Conservation (phyloP, 2,113 vertebrate species). For the Menura novaehollandiae region DNA sequence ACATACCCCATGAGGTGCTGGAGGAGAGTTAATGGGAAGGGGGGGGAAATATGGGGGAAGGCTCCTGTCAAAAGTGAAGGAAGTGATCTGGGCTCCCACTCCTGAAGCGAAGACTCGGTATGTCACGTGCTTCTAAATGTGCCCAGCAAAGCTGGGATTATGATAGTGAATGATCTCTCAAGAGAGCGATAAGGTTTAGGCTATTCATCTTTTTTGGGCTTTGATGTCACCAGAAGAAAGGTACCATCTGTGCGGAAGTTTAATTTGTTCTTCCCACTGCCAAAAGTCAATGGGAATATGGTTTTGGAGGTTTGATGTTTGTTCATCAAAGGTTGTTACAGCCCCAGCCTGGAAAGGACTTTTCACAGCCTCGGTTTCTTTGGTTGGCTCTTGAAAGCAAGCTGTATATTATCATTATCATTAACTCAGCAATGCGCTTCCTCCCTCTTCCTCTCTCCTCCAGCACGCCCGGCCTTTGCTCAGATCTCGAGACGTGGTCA, state of each 20-base stretch:
- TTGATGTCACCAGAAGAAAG: not conserved
- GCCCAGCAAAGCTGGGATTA: not conserved
- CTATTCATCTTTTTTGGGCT: not conserved
- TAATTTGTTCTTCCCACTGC: not conserved
- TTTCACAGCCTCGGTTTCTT: not conserved
- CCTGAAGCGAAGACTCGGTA: not conserved
- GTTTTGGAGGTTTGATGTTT: not conserved
- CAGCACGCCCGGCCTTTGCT: not conserved
- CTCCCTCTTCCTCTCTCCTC: not conserved
- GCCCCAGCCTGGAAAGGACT: not conserved
- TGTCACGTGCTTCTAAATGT: not conserved
- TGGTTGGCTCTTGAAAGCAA: not conserved
- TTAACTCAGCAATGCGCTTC: not conserved
- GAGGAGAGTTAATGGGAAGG: not conserved
- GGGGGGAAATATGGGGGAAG: fast-evolving
- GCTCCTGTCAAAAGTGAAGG: not conserved
- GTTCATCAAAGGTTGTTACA: not conserved
- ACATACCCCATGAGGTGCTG: not conserved
- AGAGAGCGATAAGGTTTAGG: not conserved
- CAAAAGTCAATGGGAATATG: not conserved
- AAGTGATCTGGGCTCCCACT: not conserved
- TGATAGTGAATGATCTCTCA: not conserved
- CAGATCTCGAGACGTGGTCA: not conserved
- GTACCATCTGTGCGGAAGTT: not conserved
- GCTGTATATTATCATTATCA: not conserved